Percentiles rank a stretch among this genome's conserved stretches.
These are phyloP conservation scores for Patagioenas fasciata DNA, from an alignment of 2,113 vertebrate genomes.

Conservation along the genomic window DNA sequence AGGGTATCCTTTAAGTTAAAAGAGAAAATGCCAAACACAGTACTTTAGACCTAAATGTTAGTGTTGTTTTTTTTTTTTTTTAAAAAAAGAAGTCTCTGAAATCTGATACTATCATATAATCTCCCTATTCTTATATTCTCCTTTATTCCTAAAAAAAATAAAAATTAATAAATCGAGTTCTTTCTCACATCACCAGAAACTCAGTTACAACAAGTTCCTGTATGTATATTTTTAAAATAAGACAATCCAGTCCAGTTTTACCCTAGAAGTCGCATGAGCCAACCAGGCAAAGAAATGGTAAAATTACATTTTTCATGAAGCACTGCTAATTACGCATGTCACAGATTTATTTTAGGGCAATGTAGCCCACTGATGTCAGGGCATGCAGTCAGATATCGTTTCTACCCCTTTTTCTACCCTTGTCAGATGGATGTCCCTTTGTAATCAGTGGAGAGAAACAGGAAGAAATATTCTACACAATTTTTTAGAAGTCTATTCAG, in stretches of 20 bases:
- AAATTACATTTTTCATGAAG: not conserved
- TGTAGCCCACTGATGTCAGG: not conserved
- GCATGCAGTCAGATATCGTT: not conserved
- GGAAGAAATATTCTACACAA: not conserved
- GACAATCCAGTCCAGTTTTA: not conserved
- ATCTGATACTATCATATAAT: not conserved
- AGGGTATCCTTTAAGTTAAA: not conserved
- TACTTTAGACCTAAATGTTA: not conserved
- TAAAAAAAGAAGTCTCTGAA: not conserved
- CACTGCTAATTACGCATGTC: not conserved
- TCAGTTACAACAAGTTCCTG: not conserved
- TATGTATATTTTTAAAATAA: not conserved
- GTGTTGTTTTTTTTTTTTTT: not conserved
- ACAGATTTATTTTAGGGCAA: not conserved
- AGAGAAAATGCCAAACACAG: slow-evolving; percentile 2
- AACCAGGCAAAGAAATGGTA: not conserved
- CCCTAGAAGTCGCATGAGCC: not conserved
- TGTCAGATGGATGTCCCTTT: not conserved
- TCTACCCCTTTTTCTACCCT: not conserved
- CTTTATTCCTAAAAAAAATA: not conserved
- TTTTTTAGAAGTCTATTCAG: not conserved
- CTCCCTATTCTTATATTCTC: not conserved
- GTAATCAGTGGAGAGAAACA: not conserved
- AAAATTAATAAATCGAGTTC: not conserved
- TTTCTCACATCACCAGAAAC: not conserved